Base-by-base conservation (phyloP, 2,113 vertebrate species). In the Cranoglanis bouderius region DNA sequence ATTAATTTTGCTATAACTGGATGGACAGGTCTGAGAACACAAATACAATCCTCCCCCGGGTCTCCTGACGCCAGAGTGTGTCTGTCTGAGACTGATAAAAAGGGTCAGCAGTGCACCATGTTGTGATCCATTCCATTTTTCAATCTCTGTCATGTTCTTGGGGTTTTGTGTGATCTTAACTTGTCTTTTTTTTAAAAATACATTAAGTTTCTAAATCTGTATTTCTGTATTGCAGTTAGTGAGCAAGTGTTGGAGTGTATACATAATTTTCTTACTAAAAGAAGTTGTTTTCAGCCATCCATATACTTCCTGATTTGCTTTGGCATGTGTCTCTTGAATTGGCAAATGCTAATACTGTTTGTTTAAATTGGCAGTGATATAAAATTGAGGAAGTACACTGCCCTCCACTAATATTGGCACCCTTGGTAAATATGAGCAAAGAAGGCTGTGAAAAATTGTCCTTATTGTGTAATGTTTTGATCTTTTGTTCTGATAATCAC, bases 131-230 rank as follows among this genome's bases (percentile, higher is more conserved):
- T 83, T 83, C n/a, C 65, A 13, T 32, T 67, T 72, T 53, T 70
- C 46, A 53, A 72, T 87, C 59, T 81, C 43, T 87, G 32, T 87
- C 43, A 51, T 55, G 61, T 82, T n/a, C 75, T 49, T 29, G 18
- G 46, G 32, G 21, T 55, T 81, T 87, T 87, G 40, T 65, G 35
- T 53, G 61, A 87, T 87, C 35, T 21, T 82, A 49, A 53, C 86
- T 51, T 87, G 77, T 87, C 55, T 55, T n/a, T 38, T 51, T 51
- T 46, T 46, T 46, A 13, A 16, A 21, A 51, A 35, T 38, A 40
- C n/a, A 38, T 40, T 6, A 32, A 67, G 4, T 82, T 32, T n/a
- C 46, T 49, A 80, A 80, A 63, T 49, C 29, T 80, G 29, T 78
- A 32, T 55, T 40, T 38, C 67, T 16, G n/a, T 74, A 18, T 74